Conservation (phyloP, 1,140 invertebrate genomes). For the Drosophila equinoxialis region DNA sequence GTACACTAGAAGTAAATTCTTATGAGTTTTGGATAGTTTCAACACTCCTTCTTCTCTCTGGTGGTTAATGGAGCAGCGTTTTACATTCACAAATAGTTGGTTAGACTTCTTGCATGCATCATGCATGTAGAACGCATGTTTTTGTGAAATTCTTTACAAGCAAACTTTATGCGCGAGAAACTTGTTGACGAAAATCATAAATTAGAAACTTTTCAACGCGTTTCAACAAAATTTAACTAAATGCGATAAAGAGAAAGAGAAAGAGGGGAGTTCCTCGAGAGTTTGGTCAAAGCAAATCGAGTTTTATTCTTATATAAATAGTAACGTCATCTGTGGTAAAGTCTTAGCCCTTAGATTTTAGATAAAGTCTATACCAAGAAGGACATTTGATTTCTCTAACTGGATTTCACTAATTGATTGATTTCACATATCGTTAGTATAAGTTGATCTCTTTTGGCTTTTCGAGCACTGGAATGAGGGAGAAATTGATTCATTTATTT, state of each 20-base stretch:
- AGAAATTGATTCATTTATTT: conserved; percentile 40
- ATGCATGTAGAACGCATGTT: conserved; percentile 37
- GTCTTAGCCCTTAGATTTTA: too few species aligned
- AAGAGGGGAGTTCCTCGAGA: neutral
- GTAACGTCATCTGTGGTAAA: too few species aligned
- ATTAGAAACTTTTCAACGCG: conserved; percentile 30
- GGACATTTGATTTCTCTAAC: too few species aligned
- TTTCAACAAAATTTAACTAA: conserved; percentile 1
- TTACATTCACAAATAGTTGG: conserved; percentile 41
- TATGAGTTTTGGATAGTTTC: conserved; percentile 20
- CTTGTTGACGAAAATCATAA: conserved; percentile 33
- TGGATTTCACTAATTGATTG: too few species aligned
- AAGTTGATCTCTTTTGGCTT: neutral
- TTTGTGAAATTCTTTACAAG: conserved; percentile 5
- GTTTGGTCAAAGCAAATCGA: neutral
- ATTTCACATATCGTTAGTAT: too few species aligned
- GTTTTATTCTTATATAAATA: too few species aligned
- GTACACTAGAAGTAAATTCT: neutral
- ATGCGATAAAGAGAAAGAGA: neutral
- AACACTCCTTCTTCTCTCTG: conserved; percentile 6
- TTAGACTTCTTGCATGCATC: conserved; percentile 22
- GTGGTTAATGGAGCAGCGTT: conserved; percentile 29
- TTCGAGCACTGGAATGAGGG: neutral
- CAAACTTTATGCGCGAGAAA: conserved; percentile 19
- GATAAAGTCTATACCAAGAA: too few species aligned